Percentiles rank a stretch among this genome's conserved stretches.
Evolutionary conservation across 2,797 vertebrate species (phyloP).

Genomic region (Forpus xanthops): DNA sequence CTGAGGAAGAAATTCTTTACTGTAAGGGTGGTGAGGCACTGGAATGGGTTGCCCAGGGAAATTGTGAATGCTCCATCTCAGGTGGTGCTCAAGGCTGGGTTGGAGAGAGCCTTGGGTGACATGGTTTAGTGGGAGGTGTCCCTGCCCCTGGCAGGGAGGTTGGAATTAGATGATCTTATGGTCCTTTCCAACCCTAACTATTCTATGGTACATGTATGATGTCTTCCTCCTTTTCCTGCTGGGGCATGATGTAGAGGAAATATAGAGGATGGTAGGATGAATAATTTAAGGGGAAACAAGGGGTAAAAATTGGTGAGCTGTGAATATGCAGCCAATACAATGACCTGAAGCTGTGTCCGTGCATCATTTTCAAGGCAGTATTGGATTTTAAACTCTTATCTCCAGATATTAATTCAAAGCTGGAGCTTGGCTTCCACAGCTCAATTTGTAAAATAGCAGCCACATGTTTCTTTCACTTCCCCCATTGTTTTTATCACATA

Average conservation of each 20-base stretch:
- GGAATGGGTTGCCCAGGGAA: too few relatives aligned
- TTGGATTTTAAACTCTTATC: slow-evolving; percentile 43
- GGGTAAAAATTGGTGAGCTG: not conserved
- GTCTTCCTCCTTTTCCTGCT: not conserved
- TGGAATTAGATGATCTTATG: too few relatives aligned
- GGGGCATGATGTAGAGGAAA: slow-evolving; percentile 39
- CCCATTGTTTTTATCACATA: not conserved
- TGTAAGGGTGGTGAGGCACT: too few relatives aligned
- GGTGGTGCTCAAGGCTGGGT: too few relatives aligned
- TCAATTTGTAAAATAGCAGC: not conserved
- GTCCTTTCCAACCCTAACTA: too few relatives aligned
- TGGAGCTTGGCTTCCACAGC: not conserved
- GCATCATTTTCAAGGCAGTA: not conserved
- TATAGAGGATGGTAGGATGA: slow-evolving; percentile 57
- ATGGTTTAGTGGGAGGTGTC: too few relatives aligned
- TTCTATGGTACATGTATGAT: not conserved
- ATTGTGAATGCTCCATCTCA: too few relatives aligned
- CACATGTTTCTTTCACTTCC: not conserved
- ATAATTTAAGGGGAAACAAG: slow-evolving; percentile 68
- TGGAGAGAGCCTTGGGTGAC: too few relatives aligned
- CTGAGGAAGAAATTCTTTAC: too few relatives aligned
- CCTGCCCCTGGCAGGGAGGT: too few relatives aligned
- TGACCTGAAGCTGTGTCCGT: not conserved
- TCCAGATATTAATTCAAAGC: slow-evolving; percentile 60
- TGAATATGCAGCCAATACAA: slow-evolving; percentile 31